Conservation (phyloP, 2,888 invertebrate genomes). For the Chymomyza procnemis region DNA sequence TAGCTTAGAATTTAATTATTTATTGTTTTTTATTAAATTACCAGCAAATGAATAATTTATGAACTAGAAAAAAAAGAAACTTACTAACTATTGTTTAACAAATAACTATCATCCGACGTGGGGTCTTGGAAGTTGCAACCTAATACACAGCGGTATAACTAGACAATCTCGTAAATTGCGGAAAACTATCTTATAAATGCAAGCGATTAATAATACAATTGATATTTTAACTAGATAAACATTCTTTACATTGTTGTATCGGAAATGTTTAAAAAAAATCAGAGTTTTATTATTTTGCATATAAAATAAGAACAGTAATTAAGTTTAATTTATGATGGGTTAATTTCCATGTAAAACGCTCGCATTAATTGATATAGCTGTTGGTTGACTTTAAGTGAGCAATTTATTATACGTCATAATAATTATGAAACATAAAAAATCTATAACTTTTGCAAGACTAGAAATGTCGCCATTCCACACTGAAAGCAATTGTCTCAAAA, state of each 20-base stretch:
- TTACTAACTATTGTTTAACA: conserved; percentile 12
- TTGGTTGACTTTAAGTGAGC: not conserved
- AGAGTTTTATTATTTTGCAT: not conserved
- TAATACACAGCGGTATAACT: conserved; percentile 12
- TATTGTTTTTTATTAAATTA: conserved; percentile 64
- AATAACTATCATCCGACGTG: conserved; percentile 20
- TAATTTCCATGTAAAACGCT: not conserved
- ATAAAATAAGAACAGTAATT: not conserved
- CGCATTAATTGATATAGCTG: not conserved
- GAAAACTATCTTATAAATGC: conserved; percentile 3
- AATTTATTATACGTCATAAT: too few species aligned
- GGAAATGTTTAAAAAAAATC: not conserved
- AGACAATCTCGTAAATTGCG: not conserved
- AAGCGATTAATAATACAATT: conserved; percentile 35
- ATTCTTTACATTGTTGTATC: conserved; percentile 7
- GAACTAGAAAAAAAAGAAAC: conserved; percentile 5
- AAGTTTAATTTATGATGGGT: not conserved
- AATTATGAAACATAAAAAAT: too few species aligned
- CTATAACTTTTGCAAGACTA: too few species aligned
- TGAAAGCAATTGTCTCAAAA: too few species aligned
- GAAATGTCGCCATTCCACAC: too few species aligned
- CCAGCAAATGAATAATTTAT: conserved; percentile 58
- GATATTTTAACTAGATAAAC: conserved; percentile 33
- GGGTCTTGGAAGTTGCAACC: not conserved
- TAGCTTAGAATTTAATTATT: conserved; percentile 64